Evolutionary conservation across 2,797 vertebrate genomes (phyloP).

Genomic region (Dipus sagitta): DNA sequence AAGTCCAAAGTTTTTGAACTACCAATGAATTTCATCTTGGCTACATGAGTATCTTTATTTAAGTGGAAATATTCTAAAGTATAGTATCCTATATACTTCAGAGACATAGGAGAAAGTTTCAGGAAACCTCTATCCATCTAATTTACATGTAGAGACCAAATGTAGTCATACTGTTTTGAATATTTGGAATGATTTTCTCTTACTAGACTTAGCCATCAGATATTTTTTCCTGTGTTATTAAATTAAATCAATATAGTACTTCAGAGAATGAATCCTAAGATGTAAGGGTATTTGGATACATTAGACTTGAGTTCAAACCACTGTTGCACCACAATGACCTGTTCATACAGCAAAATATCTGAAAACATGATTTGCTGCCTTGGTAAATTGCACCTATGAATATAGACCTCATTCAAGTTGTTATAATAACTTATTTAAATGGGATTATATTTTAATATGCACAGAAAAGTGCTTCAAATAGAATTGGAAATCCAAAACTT

Average conservation of each 20-base stretch:
- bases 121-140: not conserved
- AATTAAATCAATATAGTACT: conserved; percentile 11
- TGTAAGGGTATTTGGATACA: not conserved
- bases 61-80: not conserved
- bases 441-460: not conserved
- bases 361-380: not conserved
- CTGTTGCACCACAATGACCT: not conserved
- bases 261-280: not conserved
- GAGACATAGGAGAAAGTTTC: not conserved
- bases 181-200: not conserved
- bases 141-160: not conserved
- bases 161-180: not conserved
- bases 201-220: not conserved
- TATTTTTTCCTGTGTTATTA: not conserved
- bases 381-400: not conserved
- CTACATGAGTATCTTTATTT: not conserved
- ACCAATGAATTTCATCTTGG: too few relatives aligned
- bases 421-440: not conserved
- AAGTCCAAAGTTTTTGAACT: too few relatives aligned
- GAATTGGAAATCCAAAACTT: not conserved
- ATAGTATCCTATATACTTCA: not conserved
- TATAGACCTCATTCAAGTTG: not conserved
- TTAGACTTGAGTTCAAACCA: not conserved
- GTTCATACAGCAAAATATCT: not conserved
- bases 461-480: not conserved